Base-by-base conservation (phyloP, 2,888 invertebrate genomes). In the Palloptera scutellata region DNA sequence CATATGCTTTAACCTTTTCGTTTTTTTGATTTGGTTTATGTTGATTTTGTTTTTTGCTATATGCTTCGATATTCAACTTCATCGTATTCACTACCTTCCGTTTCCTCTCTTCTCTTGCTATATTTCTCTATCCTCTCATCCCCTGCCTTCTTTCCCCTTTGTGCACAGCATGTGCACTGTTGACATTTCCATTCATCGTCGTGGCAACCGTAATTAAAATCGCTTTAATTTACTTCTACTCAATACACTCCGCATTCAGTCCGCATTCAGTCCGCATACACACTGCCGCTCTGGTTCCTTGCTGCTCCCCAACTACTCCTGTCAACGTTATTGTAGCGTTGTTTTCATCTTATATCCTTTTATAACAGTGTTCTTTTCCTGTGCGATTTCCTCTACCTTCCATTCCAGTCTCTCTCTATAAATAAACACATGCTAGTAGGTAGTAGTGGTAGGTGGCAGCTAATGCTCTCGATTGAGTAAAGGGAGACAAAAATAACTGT, bases 151-250 rank as follows among this genome's bases (percentile, higher is more conserved):
- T 53, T 17, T 55, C 61, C 52, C 55, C 54, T 12, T 30, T 61
- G 60, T 40, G 30, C 45, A 15, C 43, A 43, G 52, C 53, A 19
- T 42, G 52, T 52, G 51, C 53, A 58, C 66, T 73, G 78, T 80
- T 80, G 79, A 80, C 81, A 79, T 80, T 79, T 77, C 74, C 77
- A 79, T 79, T 80, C 80, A 77, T 77, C 78, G 79, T 75, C 79
- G 74, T 76, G 77, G 80, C 76, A 81, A 78, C 81, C 81, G 81
- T 79, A 81, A 79, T 79, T 79, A 79, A 79, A 79, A 79, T 79
- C 78, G 77, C 77, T 79, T 79, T 79, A 81, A 79, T 79, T 81
- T 81, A 78, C 78, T 79, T 74, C 74, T 77, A 65, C 77, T 72
- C 67, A 73, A 71, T 76, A 72, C 65, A 68, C 69, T 72, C 71